Evolutionary conservation across 2,797 vertebrate species (phyloP).

Genomic region (Yasuhikotakia modesta): DNA sequence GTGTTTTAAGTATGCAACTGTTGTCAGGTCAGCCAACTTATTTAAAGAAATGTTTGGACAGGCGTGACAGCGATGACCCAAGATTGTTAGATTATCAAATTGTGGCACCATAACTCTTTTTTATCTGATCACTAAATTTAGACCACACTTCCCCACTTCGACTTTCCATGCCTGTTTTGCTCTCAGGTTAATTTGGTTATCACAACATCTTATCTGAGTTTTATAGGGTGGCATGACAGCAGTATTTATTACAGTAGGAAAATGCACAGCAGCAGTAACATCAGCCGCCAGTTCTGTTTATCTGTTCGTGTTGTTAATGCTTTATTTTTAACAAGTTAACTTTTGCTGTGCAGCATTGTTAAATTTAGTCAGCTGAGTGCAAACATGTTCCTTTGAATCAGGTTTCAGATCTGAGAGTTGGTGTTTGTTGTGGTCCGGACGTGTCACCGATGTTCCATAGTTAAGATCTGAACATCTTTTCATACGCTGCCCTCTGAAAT

Average conservation of each 20-base stretch:
- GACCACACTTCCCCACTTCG: slow-evolving; percentile 32
- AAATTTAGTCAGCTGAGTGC: not conserved
- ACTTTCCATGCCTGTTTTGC: slow-evolving; percentile 37
- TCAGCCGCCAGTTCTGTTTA: slow-evolving; percentile 29
- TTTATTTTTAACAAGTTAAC: not conserved
- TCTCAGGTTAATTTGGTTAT: slow-evolving; percentile 61
- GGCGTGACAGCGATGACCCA: slow-evolving; percentile 1
- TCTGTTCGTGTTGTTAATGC: not conserved
- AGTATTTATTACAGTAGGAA: slow-evolving; percentile 50
- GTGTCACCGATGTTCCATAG: not conserved
- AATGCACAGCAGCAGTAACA: slow-evolving; percentile 51
- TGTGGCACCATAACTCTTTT: not conserved
- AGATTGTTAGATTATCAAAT: not conserved
- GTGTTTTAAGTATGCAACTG: no score
- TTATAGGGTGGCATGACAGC: slow-evolving; percentile 46
- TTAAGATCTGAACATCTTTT: slow-evolving; percentile 35
- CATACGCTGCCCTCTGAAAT: slow-evolving; percentile 30
- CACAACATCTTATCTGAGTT: slow-evolving; percentile 60
- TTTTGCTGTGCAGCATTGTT: slow-evolving; percentile 29
- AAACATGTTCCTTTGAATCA: slow-evolving; percentile 16
- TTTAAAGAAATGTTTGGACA: not conserved
- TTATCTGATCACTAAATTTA: slow-evolving; percentile 58
- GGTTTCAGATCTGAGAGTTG: not conserved
- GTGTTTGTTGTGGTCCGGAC: slow-evolving; percentile 48
- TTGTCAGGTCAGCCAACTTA: not conserved